These are phyloP conservation scores for Zosterops japonicus DNA, from an alignment of 2,113 vertebrate genomes.

Conservation along the genomic window DNA sequence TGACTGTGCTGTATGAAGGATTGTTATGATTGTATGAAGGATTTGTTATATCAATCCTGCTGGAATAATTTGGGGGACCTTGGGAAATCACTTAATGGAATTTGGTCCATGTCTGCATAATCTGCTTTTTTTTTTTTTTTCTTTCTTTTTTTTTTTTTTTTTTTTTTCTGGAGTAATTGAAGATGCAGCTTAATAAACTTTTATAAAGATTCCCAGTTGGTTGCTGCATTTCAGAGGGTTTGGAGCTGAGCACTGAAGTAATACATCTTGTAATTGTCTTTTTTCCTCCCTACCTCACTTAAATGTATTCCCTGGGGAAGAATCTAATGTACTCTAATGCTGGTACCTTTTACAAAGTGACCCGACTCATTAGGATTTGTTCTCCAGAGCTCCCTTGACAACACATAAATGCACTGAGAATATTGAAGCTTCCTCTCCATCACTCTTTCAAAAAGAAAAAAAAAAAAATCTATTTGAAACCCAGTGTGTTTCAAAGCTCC, in stretches of 20 bases:
- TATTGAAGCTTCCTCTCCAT: constrained; percentile 37
- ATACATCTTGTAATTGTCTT: constrained; percentile 60
- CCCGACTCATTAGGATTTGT: constrained; percentile 53
- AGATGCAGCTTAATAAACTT: constrained; percentile 70
- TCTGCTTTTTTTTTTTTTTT: not conserved
- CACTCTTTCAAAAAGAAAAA: not conserved
- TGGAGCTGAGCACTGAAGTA: constrained; percentile 37
- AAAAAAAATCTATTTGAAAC: constrained; percentile 14
- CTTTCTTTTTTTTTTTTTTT: not conserved
- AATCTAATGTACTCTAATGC: constrained; percentile 55
- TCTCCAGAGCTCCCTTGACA: constrained; percentile 37
- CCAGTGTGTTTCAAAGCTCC: not conserved
- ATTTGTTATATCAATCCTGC: constrained; percentile 25
- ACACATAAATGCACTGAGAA: constrained; percentile 24
- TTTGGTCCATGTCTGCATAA: constrained; percentile 46
- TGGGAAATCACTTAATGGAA: constrained; percentile 64
- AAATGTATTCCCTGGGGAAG: constrained; percentile 44
- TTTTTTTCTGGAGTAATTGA: constrained; percentile 54
- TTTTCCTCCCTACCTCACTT: constrained; percentile 41
- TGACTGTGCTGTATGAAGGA: constrained; percentile 22
- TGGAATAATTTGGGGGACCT: constrained; percentile 50
- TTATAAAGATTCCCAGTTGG: constrained; percentile 65
- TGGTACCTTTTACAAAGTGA: constrained; percentile 55
- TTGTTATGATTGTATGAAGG: not conserved
- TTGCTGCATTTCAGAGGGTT: constrained; percentile 33